Conservation (phyloP, 2,888 invertebrate genomes). For the Rhagonycha lutea region DNA sequence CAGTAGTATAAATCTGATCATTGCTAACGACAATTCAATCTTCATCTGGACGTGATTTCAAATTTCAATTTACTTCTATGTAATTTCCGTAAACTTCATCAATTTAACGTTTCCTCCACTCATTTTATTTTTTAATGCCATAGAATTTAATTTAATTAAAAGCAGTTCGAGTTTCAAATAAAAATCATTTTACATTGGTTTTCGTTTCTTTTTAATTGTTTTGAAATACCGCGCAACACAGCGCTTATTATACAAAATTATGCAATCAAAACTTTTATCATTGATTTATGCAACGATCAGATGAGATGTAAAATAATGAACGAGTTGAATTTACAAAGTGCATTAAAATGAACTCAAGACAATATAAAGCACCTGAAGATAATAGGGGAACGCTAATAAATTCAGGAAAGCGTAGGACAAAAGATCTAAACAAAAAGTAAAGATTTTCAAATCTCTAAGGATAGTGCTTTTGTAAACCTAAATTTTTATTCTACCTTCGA, state of each 20-base stretch:
- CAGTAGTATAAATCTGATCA: neutral
- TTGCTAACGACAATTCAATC: neutral
- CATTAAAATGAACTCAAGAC: conserved; percentile 17
- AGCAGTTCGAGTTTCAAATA: neutral
- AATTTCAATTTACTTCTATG: conserved; percentile 1
- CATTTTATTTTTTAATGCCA: neutral
- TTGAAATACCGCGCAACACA: neutral
- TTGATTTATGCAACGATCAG: neutral
- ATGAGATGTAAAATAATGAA: neutral
- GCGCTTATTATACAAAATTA: neutral
- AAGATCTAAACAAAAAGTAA: conserved; percentile 14
- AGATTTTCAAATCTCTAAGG: conserved; percentile 29
- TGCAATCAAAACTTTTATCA: neutral
- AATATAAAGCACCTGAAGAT: conserved; percentile 24
- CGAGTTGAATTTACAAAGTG: conserved; percentile 10
- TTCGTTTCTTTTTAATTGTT: neutral
- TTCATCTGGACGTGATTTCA: neutral
- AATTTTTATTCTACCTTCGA: conserved; percentile 38
- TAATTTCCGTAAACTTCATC: conserved; percentile 3
- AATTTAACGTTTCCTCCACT: neutral
- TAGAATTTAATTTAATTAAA: neutral
- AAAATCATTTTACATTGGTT: neutral
- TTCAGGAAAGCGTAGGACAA: conserved; percentile 17
- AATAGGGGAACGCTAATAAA: conserved; percentile 22
- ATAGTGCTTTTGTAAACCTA: conserved; percentile 35